A percentile compares a stretch with the other conserved stretches of the same genome.
phyloP scores from a whole-genome alignment of 2,888 invertebrate species.

The Drosophila eohydei region DNA sequence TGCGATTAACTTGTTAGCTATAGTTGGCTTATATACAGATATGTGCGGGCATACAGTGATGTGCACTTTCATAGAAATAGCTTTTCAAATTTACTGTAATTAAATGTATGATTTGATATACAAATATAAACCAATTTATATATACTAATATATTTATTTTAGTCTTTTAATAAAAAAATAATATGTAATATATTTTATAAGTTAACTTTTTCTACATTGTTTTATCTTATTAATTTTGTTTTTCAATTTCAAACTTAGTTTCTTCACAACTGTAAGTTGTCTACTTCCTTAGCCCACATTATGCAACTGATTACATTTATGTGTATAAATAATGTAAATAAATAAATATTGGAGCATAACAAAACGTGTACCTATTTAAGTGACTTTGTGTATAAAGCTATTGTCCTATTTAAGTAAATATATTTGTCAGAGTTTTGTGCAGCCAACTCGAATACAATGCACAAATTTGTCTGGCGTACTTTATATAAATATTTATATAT shows the following conservation, averaged over 20 bases:
- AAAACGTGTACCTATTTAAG: slow-evolving; percentile 17
- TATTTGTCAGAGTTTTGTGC: slow-evolving; percentile 45
- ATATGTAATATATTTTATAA: background rate
- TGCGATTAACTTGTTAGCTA: slow-evolving; percentile 68
- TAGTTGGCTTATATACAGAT: slow-evolving; percentile 29
- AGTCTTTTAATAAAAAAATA: background rate
- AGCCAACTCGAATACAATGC: slow-evolving; percentile 43
- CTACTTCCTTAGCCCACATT: background rate
- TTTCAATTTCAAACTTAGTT: no score
- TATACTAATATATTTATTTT: background rate
- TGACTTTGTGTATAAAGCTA: slow-evolving; percentile 11
- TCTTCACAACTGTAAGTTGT: no score
- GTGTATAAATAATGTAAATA: no score
- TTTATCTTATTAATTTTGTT: background rate
- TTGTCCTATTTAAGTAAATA: slow-evolving; percentile 25
- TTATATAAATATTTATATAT: background rate
- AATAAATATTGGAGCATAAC: background rate
- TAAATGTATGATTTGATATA: background rate
- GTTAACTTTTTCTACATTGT: background rate
- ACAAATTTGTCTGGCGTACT: slow-evolving; percentile 49
- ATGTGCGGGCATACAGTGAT: slow-evolving; percentile 8
- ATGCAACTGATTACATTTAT: background rate
- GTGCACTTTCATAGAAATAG: slow-evolving; percentile 9
- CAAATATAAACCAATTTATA: background rate
- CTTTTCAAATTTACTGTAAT: background rate